Evolutionary conservation across 2,888 invertebrate genomes (phyloP).

Genomic region (Apeira syringaria): DNA sequence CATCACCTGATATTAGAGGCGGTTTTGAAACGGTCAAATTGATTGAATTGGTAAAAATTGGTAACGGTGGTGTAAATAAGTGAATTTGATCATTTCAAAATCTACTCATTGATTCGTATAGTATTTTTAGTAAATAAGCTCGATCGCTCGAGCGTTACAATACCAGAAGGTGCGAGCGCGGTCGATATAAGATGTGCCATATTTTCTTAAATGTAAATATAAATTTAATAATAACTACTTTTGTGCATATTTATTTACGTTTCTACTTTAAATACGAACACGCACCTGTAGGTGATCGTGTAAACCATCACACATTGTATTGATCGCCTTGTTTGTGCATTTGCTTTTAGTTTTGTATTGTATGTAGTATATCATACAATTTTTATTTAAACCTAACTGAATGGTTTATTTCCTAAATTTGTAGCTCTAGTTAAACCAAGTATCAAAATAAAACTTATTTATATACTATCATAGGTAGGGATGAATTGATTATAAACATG

Average conservation of each 20-base stretch:
- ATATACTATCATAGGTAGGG: conserved; percentile 32
- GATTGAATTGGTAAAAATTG: too few relatives aligned
- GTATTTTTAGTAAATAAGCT: conserved; percentile 53
- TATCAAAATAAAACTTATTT: conserved; percentile 37
- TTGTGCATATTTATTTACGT: conserved; percentile 79
- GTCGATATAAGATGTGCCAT: conserved; percentile 81
- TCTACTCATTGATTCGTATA: conserved; percentile 40
- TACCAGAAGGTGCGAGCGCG: conserved; percentile 55
- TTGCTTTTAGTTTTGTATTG: conserved; percentile 72
- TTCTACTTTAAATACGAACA: conserved; percentile 55
- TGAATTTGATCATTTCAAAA: conserved; percentile 23
- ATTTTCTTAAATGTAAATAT: conserved; percentile 82
- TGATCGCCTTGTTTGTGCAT: conserved; percentile 76
- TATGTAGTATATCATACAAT: conserved; percentile 47
- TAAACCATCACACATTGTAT: conserved; percentile 66
- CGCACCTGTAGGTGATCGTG: conserved; percentile 54
- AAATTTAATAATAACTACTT: conserved; percentile 69
- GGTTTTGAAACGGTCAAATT: conserved; percentile 20
- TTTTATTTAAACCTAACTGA: conserved; percentile 38
- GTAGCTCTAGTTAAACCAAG: conserved; percentile 38
- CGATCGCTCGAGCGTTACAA: conserved; percentile 50
- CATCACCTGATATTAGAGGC: conserved; percentile 40
- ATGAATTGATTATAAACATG: conserved; percentile 27
- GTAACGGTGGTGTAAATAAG: background rate
- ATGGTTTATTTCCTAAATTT: conserved; percentile 42